These are phyloP conservation scores for Ophioninae sp. DNA, from an alignment of 2,888 invertebrate species.

Conservation along the genomic window DNA sequence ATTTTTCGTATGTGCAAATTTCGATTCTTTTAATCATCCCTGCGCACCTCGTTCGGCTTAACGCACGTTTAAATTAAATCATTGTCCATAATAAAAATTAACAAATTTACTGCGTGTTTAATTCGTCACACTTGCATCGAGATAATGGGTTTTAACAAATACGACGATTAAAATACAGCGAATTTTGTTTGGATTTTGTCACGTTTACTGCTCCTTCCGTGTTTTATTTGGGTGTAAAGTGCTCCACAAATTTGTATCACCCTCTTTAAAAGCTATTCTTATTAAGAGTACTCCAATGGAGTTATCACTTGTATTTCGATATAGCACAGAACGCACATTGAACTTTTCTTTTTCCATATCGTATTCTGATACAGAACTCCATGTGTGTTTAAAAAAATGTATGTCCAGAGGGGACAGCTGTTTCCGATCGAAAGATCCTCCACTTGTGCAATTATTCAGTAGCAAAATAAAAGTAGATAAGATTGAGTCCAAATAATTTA, in stretches of 20 bases:
- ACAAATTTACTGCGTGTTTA: slow-evolving; percentile 10
- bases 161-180: slow-evolving; percentile 18
- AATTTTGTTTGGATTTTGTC: slow-evolving; percentile 10
- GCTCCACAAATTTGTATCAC: slow-evolving; percentile 10
- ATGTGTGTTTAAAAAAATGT: background rate
- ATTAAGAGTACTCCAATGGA: background rate
- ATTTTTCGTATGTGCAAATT: background rate
- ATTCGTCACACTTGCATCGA: slow-evolving; percentile 26
- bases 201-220: slow-evolving; percentile 6
- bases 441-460: background rate
- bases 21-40: background rate
- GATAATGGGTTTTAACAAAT: slow-evolving; percentile 35
- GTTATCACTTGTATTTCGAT: slow-evolving; percentile 40
- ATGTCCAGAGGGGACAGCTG: background rate
- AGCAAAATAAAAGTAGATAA: background rate
- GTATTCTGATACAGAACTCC: background rate
- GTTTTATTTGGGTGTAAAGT: slow-evolving; percentile 4
- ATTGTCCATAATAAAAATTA: slow-evolving; percentile 1
- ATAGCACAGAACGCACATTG: slow-evolving; percentile 45
- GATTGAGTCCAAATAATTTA: background rate
- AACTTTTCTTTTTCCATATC: slow-evolving; percentile 28
- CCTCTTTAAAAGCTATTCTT: background rate
- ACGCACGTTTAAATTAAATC: background rate
- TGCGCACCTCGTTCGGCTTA: background rate
- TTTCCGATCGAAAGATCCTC: background rate